A percentile compares a stretch with the other conserved stretches of the same genome.
These are phyloP conservation scores for Caenorhabditis inopinata DNA, from an alignment of 1,140 invertebrate genomes.

Conservation along the genomic window DNA sequence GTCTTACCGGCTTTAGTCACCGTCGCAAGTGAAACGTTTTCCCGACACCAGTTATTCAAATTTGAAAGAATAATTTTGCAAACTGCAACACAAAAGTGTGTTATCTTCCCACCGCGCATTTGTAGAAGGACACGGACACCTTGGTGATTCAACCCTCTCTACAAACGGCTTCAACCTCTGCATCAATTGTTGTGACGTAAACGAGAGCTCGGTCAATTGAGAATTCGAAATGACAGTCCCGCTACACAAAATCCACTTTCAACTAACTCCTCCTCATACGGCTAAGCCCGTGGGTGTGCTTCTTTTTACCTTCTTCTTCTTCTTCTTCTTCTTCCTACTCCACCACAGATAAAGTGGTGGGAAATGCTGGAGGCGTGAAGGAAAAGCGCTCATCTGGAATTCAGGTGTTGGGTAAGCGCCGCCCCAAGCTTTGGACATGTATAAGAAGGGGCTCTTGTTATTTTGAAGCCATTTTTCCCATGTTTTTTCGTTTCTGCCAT, in stretches of 20 bases:
- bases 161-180: not conserved
- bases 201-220: not conserved
- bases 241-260: not conserved
- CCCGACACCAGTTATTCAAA: too few relatives aligned
- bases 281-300: conserved; percentile 23
- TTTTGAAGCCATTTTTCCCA: not conserved
- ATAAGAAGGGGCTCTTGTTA: not conserved
- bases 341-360: not conserved
- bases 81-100: too few relatives aligned
- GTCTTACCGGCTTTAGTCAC: too few relatives aligned
- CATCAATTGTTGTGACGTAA: not conserved
- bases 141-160: too few relatives aligned
- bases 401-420: conserved; percentile 8
- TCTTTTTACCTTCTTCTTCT: not conserved
- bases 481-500: not conserved
- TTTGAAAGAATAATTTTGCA: too few relatives aligned
- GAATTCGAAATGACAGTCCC: not conserved
- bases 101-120: too few relatives aligned
- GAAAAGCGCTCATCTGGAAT: not conserved
- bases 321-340: too few relatives aligned
- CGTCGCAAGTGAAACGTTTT: too few relatives aligned
- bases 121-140: too few relatives aligned
- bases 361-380: not conserved
- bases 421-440: not conserved
- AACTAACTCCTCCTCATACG: not conserved